phyloP scores from a whole-genome alignment of 2,888 invertebrate species.

The Pedicia rivosa region DNA sequence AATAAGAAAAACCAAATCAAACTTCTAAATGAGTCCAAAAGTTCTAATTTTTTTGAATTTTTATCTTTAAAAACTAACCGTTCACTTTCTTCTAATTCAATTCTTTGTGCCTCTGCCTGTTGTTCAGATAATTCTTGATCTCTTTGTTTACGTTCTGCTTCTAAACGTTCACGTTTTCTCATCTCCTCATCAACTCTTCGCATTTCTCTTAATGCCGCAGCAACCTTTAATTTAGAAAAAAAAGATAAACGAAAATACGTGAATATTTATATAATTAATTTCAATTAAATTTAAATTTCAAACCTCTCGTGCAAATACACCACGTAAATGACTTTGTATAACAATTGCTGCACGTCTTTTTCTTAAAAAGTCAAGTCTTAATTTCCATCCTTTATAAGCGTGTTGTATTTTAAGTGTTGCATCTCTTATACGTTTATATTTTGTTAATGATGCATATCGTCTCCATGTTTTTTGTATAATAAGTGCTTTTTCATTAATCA shows the following conservation, averaged over 20 bases:
- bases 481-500: constrained; percentile 52
- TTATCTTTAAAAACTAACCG: constrained; percentile 30
- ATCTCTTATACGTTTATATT: constrained; percentile 45
- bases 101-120: constrained; percentile 31
- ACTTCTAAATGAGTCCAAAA: constrained; percentile 6
- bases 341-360: constrained; percentile 71
- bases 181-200: constrained; percentile 72
- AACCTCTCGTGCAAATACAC: constrained; percentile 80
- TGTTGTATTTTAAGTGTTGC: constrained; percentile 66
- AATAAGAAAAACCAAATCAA: too few relatives aligned
- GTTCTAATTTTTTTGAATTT: not conserved
- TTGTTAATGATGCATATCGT: constrained; percentile 44
- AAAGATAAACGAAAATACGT: constrained; percentile 2
- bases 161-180: constrained; percentile 54
- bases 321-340: constrained; percentile 71
- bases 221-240: constrained; percentile 33
- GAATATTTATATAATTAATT: not conserved
- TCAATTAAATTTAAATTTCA: not conserved
- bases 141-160: constrained; percentile 48
- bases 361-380: constrained; percentile 61
- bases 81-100: constrained; percentile 45
- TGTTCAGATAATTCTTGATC: constrained; percentile 36
- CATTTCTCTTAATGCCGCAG: constrained; percentile 76
- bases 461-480: constrained; percentile 65
- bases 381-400: constrained; percentile 72